phyloP scores from a whole-genome alignment of 2,113 vertebrate genomes.

The Callopanchax toddi region DNA sequence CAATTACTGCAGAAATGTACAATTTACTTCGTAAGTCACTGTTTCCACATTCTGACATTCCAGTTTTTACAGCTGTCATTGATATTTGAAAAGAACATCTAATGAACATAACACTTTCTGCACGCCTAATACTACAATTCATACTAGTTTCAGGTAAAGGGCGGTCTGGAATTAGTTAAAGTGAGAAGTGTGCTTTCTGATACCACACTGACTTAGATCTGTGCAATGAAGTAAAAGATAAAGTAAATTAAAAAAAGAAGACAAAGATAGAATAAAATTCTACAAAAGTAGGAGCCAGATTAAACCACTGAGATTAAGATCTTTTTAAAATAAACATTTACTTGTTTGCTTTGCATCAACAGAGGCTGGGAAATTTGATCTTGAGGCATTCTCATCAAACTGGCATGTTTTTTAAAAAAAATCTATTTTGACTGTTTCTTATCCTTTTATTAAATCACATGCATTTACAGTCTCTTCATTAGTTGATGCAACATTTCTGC shows the following conservation, averaged over 20 bases:
- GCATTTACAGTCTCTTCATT: slow-evolving; percentile 41
- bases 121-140: too few relatives aligned
- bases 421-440: not conserved
- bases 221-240: too few relatives aligned
- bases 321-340: not conserved
- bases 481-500: slow-evolving; percentile 59
- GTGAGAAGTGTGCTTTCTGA: too few relatives aligned
- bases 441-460: slow-evolving; percentile 28
- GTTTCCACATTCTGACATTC: slow-evolving; percentile 13
- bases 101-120: not conserved
- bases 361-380: not conserved
- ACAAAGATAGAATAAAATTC: too few relatives aligned
- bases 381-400: not conserved
- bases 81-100: too few relatives aligned
- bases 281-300: not conserved
- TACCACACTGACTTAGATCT: too few relatives aligned
- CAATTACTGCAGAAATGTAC: slow-evolving; percentile 28
- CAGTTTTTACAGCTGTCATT: not conserved
- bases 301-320: not conserved
- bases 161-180: too few relatives aligned
- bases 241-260: too few relatives aligned
- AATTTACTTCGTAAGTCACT: slow-evolving; percentile 19
- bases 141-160: too few relatives aligned
- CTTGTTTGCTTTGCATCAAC: not conserved
- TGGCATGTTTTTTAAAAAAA: not conserved